phyloP scores from a whole-genome alignment of 2,797 vertebrate species.

The Vireo griseus region DNA sequence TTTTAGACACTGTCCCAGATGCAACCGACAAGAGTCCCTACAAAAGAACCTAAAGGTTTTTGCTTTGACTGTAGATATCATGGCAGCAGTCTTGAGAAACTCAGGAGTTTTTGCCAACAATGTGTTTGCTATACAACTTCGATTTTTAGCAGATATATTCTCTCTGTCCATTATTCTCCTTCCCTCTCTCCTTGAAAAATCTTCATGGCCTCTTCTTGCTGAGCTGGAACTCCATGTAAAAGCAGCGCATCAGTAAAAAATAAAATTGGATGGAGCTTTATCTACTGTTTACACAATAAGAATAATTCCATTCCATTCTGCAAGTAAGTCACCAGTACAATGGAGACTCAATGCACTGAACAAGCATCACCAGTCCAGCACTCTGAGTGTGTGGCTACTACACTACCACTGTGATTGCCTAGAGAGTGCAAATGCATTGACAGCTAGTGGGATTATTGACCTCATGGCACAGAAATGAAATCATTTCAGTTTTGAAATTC shows the following conservation, averaged over 20 bases:
- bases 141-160: background rate
- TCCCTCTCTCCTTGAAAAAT: background rate
- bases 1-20: background rate
- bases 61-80: background rate
- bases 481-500: constrained; percentile 2
- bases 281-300: background rate
- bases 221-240: background rate
- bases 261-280: background rate
- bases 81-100: background rate
- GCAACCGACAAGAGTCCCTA: background rate
- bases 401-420: background rate
- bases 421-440: constrained; percentile 19
- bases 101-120: background rate
- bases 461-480: background rate
- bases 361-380: background rate
- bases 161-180: background rate
- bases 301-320: background rate
- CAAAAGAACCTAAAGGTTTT: background rate
- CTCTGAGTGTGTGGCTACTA: background rate
- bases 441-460: constrained; percentile 39
- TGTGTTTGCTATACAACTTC: fast-evolving
- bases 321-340: background rate
- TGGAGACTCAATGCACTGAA: background rate
- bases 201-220: background rate
- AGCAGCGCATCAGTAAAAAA: background rate